phyloP scores from a whole-genome alignment of 2,888 invertebrate genomes.

The Ectobius pallidus region DNA sequence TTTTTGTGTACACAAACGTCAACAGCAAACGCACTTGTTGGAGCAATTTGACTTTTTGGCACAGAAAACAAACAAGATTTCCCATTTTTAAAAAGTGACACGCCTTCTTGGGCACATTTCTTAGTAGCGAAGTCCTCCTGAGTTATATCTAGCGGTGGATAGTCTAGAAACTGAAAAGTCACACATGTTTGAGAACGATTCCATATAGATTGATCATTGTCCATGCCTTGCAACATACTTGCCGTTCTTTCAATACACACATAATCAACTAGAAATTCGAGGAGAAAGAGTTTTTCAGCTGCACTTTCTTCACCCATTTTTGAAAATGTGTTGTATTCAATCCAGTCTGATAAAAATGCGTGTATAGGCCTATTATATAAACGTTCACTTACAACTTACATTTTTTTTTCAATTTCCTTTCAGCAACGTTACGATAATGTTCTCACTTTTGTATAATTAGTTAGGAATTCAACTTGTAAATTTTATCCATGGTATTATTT shows the following conservation, averaged over 20 bases:
- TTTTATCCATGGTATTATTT: background rate
- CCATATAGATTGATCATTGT: slow-evolving; percentile 28
- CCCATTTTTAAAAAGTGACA: slow-evolving; percentile 33
- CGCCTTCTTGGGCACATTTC: slow-evolving; percentile 18
- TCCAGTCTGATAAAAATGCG: no score
- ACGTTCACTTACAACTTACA: no score
- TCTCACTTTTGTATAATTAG: no score
- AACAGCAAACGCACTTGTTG: slow-evolving; percentile 24
- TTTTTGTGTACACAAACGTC: slow-evolving; percentile 27
- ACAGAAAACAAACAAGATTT: slow-evolving; percentile 39
- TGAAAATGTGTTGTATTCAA: no score
- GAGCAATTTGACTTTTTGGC: background rate
- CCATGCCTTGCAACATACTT: slow-evolving; percentile 23
- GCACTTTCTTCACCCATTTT: slow-evolving; percentile 18
- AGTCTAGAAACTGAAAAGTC: slow-evolving; percentile 38
- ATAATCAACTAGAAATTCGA: slow-evolving; percentile 36
- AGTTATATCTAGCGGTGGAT: slow-evolving; percentile 36
- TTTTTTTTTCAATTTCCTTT: no score
- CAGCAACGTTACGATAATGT: no score
- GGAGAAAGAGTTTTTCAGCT: slow-evolving; percentile 34
- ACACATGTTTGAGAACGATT: slow-evolving; percentile 29
- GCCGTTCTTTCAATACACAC: slow-evolving; percentile 29
- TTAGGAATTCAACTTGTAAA: background rate
- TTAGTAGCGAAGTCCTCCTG: slow-evolving; percentile 33
- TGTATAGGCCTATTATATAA: no score